phyloP scores from a whole-genome alignment of 2,113 vertebrate genomes.

The Brienomyrus longianalis region DNA sequence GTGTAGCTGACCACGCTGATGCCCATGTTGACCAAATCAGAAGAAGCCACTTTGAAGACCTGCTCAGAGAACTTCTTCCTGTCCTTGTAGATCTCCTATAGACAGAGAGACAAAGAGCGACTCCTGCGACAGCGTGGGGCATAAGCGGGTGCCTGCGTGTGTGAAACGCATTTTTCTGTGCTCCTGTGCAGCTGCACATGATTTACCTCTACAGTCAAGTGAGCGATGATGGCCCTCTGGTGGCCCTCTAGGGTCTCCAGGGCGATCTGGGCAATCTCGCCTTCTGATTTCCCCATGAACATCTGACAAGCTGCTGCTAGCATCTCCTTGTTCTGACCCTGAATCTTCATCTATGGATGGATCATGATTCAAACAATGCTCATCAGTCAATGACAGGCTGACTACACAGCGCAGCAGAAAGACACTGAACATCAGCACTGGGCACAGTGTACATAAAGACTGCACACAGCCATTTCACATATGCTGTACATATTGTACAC shows the following conservation, averaged over 20 bases:
- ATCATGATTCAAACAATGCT: not conserved
- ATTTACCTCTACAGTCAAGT: constrained; percentile 81
- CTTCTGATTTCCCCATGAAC: constrained; percentile 87
- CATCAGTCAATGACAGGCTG: not conserved
- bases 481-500: not conserved
- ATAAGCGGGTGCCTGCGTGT: not conserved
- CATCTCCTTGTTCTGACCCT: constrained; percentile 95
- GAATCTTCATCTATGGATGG: constrained; percentile 79
- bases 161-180: not conserved
- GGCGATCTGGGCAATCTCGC: constrained; percentile 81
- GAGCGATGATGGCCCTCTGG: constrained; percentile 88
- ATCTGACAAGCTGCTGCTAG: constrained; percentile 86
- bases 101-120: not conserved
- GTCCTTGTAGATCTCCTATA: constrained; percentile 89
- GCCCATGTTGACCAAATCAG: constrained; percentile 90
- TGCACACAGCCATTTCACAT: not conserved
- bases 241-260: constrained; percentile 87
- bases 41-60: constrained; percentile 87
- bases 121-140: not conserved
- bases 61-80: constrained; percentile 89
- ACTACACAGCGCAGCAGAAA: not conserved
- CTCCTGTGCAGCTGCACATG: not conserved
- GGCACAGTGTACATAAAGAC: not conserved
- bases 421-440: not conserved
- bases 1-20: constrained; percentile 92